A percentile compares a stretch with the other conserved stretches of the same genome.
Conservation (phyloP, 1,140 invertebrate genomes). For the Cyclargus thomasi region DNA sequence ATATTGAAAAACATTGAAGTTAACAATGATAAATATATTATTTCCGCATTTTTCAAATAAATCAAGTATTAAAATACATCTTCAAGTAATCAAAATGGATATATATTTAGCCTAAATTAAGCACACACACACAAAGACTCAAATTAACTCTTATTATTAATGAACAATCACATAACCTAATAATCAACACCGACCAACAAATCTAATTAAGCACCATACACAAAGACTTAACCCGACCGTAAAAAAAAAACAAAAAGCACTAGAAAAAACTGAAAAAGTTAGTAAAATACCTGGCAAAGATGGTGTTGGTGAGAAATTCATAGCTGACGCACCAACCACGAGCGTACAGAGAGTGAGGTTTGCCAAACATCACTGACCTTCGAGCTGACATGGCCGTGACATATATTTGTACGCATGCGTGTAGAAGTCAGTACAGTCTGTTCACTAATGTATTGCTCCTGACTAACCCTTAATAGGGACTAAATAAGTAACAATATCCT, state of each 20-base stretch:
- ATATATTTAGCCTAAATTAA: not conserved
- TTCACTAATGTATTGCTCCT: no score
- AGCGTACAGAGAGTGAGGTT: constrained; percentile 18
- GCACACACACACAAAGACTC: not conserved
- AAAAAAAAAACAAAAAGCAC: not conserved
- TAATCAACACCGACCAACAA: no score
- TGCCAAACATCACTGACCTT: constrained; percentile 66
- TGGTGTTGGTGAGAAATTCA: constrained; percentile 18
- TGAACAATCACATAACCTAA: not conserved
- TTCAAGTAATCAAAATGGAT: no score
- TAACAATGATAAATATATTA: no score
- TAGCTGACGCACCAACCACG: constrained; percentile 7
- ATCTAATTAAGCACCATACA: not conserved
- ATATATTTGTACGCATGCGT: constrained; percentile 56
- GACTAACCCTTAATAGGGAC: no score
- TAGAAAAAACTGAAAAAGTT: not conserved
- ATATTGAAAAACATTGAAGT: no score
- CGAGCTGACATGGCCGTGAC: constrained; percentile 57
- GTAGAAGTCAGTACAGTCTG: no score
- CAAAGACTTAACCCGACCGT: not conserved
- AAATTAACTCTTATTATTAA: not conserved
- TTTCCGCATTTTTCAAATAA: no score
- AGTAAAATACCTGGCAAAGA: constrained; percentile 22
- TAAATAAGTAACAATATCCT: no score
- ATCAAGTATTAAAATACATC: no score